Evolutionary conservation across 1,140 invertebrate species (phyloP).

Genomic region (Saccostrea echinata): DNA sequence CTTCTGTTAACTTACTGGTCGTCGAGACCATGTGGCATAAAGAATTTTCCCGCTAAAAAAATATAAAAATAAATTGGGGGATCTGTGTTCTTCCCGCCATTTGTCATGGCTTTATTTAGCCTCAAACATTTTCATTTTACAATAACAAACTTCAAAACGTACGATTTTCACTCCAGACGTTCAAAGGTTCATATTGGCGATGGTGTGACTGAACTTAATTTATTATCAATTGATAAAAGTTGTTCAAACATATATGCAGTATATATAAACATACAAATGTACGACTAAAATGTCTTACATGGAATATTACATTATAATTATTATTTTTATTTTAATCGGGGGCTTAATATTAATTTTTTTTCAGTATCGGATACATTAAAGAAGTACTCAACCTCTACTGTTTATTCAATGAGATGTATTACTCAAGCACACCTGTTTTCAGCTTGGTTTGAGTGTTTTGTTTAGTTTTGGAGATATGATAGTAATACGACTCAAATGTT

Average conservation of each 20-base stretch:
- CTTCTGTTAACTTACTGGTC: no score
- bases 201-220: neutral
- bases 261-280: neutral
- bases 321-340: neutral
- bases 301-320: no score
- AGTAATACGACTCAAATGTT: neutral
- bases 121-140: neutral
- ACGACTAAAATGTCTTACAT: neutral
- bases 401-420: neutral
- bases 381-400: neutral
- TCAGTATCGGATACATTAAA: neutral
- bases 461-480: neutral
- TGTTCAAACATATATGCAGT: neutral
- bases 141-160: neutral
- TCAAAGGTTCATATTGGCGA: slow-evolving; percentile 23
- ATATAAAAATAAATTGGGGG: no score
- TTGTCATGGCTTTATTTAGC: neutral
- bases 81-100: neutral
- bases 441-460: neutral
- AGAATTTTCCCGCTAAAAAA: no score
- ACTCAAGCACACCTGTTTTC: neutral
- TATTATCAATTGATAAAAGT: slow-evolving; percentile 18
- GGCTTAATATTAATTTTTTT: no score
- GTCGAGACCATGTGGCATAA: no score
- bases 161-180: slow-evolving; percentile 21